Evolutionary conservation across 2,113 vertebrate genomes (phyloP), one percentile per base, ranked within the genome.

Genomic region (Eublepharis macularius): DNA sequence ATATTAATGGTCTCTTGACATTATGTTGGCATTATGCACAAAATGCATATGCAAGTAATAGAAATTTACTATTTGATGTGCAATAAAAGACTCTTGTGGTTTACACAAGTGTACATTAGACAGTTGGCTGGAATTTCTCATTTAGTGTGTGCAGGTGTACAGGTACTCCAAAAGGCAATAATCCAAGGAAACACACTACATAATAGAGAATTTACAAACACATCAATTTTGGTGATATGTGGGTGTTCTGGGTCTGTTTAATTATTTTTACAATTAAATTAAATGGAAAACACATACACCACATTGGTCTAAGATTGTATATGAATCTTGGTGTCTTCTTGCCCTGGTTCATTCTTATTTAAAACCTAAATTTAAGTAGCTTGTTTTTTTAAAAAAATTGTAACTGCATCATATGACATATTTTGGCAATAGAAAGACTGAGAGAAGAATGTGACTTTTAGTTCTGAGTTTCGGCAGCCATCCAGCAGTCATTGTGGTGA

Each of bases 401-500:
- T 80, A 74, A 65, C 36, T 85, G 14, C 19, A 80, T 72, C 54
- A 49, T 49, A 68, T 16, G 39, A 36, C n/a, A 65, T n/a, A 63
- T 45, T 83, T n/a, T 63, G 29, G 76, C 84, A 80, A 19, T 36
- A 39, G 43, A 74, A 86, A 65, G 2, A 57, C 73, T 47, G 45
- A 83, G 51, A 83, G 39, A 79, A 79, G 65, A 45, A 74, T 69
- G 47, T 80, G 77, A 47, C 54, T 80, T 34, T 80, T 74, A 75
- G 54, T 75, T 86, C 26, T 60, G 21, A 60, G 32, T 60, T 77
- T 72, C 80, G 84, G 68, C 76, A 85, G 26, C 24, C 29, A 80
- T 85, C 84, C 84, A 85, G n/a, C n/a, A 74, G 77, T 80, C 84
- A 74, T 86, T 86, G 84, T 80, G 84, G 84, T 86, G 43, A 84